Evolutionary conservation across 35 echinoderm and acorn worm species (phyloP), one percentile per base, ranked within the genome.

Genomic region (Heliocidaris tuberculata): DNA sequence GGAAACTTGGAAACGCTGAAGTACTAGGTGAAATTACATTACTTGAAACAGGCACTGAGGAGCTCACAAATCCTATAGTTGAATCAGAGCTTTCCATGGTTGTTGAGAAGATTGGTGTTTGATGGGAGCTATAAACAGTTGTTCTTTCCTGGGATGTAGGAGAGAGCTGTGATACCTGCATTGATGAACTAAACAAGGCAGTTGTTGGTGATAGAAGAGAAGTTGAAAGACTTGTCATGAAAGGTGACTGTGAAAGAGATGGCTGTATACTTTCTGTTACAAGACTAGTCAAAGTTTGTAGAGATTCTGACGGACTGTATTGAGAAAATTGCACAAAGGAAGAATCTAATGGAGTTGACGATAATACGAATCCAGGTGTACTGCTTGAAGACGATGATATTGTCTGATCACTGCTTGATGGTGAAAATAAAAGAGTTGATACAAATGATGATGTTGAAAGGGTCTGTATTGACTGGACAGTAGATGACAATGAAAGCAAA

Each of bases 381-480:
- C 65, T 78, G 65, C 4, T 27, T 78, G 65, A 78, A 78, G 27
- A 78, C 7, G 27, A 4, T n/a, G 65, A 78, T 24, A 78, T 78
- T 78, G 65, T 78, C 21, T 89, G 87, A 32, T 89, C 87, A 47
- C 87, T 89, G 11, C 87, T 15, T 24, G 19, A 48, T 89, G 87
- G 32, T 89, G 87, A 47, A 89, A 89, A 89, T 89, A 9, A 48
- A 48, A 47, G 47, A 47, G 87, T 48, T 89, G 87, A 89, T 48
- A 47, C 87, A 6, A 48, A 2, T n/a, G 87, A 48, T 86, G 85
- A 86, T 89, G 87, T 89, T 48, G 35, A 32, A 0, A 89, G 31
- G 31, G 31, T 32, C 87, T 89, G 87, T 31, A 89, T 89, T 32
- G 47, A 48, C 32, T 89, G 87, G 10, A 6, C 6, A 15, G 31